Evolutionary conservation across 2,113 vertebrate species (phyloP), one percentile per base, ranked within the genome.

Genomic region (Anoura caudifer): DNA sequence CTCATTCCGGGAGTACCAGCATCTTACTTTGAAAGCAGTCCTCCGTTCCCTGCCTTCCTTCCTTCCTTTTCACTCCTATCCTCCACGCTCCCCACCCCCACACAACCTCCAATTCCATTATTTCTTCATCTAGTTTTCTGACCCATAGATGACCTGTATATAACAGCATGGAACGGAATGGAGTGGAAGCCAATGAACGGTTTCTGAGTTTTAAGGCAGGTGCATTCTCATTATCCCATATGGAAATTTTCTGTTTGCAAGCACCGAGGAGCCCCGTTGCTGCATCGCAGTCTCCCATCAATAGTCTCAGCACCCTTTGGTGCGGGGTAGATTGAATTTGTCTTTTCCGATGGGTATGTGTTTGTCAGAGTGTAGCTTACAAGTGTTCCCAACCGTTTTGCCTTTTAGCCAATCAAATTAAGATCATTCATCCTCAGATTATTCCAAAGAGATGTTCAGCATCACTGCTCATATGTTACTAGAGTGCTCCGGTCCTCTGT

Each of bases 41-140:
- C 50, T 95, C 54, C 63, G 8, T 96, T 95, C 69, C 31, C 76
- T 41, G n/a, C 83, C 33, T 83, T 36, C 79, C 31, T 79, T 22
- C 7, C 17, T 94, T 76, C 5, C n/a, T 72, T 76, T 22, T 82
- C 47, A 76, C 24, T 52, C 10, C 16, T 38, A 7, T 59, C 65
- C 26, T 85, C 70, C 80, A 4, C 26, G n/a, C n/a, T n/a, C 77
- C 33, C n/a, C 6, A 8, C 28, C 31, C 43, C 15, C 36, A 2
- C 5, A 28, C 33, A 50, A 45, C 73, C 91, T 97, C 83, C 75
- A 1, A 89, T 96, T 90, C 97, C 69, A 86, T 93, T 87, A 96
- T 96, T 86, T 91, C 38, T 95, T 93, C 69, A 43, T 96, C 63
- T 65, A 26, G 56, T 80, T 83, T 95, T 72, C 70, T 94, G 50